Percentiles rank a stretch among this genome's conserved stretches.
Conservation (phyloP, 1,140 invertebrate species). For the Sarcophaga bullata region DNA sequence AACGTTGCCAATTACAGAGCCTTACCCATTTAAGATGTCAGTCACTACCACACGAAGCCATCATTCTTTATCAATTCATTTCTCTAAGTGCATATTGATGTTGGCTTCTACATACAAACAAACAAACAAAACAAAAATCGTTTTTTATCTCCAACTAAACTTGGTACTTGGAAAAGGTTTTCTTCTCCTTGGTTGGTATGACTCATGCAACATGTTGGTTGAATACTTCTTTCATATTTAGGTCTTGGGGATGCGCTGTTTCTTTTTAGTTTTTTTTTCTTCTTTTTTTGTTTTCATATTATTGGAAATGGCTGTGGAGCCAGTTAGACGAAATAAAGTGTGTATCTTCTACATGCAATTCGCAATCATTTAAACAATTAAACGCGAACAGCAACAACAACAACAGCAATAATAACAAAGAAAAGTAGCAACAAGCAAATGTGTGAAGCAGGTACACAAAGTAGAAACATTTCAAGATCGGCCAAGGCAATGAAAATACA, state of each 20-base stretch:
- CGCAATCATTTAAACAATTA: constrained; percentile 9
- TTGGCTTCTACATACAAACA: not conserved
- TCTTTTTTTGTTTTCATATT: not conserved
- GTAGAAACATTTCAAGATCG: constrained; percentile 11
- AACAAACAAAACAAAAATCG: not conserved
- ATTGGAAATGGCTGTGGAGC: constrained; percentile 18
- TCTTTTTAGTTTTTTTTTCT: not conserved
- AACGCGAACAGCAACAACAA: not conserved
- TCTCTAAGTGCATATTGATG: not conserved
- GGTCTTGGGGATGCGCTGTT: not conserved
- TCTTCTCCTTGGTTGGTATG: not conserved
- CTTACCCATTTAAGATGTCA: no score
- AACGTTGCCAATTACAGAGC: no score
- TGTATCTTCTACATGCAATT: constrained; percentile 25
- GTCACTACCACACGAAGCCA: no score
- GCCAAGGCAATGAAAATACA: not conserved
- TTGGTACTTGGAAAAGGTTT: not conserved
- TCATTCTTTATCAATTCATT: not conserved
- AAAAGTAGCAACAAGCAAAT: not conserved
- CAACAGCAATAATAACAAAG: constrained; percentile 19
- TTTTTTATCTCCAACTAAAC: not conserved
- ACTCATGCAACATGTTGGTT: constrained; percentile 8
- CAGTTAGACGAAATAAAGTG: constrained; percentile 17
- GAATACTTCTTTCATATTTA: not conserved
- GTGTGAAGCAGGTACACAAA: constrained; percentile 27